Conservation (phyloP, 2,888 invertebrate genomes). For the Folsomia manolachei region DNA sequence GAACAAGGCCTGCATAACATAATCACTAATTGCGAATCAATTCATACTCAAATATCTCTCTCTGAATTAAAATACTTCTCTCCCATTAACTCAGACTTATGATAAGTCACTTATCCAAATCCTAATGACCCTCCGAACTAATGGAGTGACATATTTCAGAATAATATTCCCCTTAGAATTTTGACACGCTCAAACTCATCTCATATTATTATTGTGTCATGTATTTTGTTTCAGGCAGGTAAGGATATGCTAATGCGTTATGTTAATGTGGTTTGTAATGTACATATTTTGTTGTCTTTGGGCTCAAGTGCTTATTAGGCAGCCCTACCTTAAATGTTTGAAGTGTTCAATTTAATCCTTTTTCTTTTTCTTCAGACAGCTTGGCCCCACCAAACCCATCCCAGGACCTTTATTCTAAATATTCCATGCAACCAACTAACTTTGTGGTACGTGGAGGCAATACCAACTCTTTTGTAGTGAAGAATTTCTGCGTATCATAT, state of each 20-base stretch:
- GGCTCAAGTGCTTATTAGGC: background rate
- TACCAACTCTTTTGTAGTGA: too few relatives aligned
- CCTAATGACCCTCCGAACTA: background rate
- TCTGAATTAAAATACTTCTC: too few relatives aligned
- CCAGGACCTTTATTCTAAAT: background rate
- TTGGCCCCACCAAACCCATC: slow-evolving; percentile 39
- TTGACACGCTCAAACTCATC: background rate
- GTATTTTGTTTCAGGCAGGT: background rate
- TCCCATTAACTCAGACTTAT: too few relatives aligned
- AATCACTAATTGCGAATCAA: too few relatives aligned
- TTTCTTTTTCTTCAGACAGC: slow-evolving; percentile 29
- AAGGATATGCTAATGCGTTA: background rate
- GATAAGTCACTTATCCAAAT: too few relatives aligned
- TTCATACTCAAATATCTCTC: too few relatives aligned
- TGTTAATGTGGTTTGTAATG: background rate
- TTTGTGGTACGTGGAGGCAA: background rate
- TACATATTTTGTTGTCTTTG: background rate
- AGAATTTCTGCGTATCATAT: slow-evolving; percentile 4
- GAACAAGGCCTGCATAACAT: too few relatives aligned
- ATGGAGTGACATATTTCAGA: background rate
- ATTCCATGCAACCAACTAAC: background rate
- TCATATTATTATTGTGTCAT: too few relatives aligned
- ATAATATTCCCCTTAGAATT: background rate
- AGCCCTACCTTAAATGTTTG: slow-evolving; percentile 1
- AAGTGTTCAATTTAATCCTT: slow-evolving; percentile 13